Evolutionary conservation across 1,140 invertebrate species (phyloP).

Genomic region (Triops longicaudatus): DNA sequence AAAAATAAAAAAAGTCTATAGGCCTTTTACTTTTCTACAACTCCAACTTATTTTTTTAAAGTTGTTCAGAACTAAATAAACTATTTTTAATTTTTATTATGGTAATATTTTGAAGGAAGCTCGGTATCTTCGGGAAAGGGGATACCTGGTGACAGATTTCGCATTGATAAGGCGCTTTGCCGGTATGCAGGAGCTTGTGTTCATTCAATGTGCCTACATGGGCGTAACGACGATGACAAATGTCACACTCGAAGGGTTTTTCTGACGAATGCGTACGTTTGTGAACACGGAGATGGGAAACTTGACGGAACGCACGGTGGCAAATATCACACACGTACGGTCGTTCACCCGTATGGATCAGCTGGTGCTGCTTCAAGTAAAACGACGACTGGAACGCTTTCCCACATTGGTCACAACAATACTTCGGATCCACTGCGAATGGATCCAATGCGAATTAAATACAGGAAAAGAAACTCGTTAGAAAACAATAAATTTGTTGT

Average conservation of each 20-base stretch:
- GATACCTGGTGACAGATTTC: slow-evolving; percentile 33
- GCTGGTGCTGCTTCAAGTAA: slow-evolving; percentile 38
- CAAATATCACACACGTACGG: slow-evolving; percentile 83
- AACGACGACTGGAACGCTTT: not conserved
- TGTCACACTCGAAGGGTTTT: slow-evolving; percentile 26
- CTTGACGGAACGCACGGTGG: slow-evolving; percentile 65
- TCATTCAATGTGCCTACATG: slow-evolving; percentile 25
- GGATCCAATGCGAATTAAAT: too few species aligned
- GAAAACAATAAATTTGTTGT: not conserved
- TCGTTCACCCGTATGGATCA: slow-evolving; percentile 64
- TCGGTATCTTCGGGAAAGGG: not conserved
- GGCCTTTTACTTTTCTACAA: too few species aligned
- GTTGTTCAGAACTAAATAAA: too few species aligned
- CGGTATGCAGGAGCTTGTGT: slow-evolving; percentile 34
- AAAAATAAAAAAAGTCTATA: too few species aligned
- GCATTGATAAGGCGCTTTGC: slow-evolving; percentile 33
- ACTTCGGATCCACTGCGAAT: not conserved
- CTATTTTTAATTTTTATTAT: too few species aligned
- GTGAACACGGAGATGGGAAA: not conserved
- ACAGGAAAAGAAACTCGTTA: too few species aligned
- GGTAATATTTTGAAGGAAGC: not conserved
- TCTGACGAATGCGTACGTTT: slow-evolving; percentile 8
- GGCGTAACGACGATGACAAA: slow-evolving; percentile 24
- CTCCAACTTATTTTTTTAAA: too few species aligned
- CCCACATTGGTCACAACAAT: not conserved